Percentiles rank a stretch among this genome's conserved stretches.
Conservation (phyloP, 2,113 vertebrate genomes). For the Anthoscopus minutus region DNA sequence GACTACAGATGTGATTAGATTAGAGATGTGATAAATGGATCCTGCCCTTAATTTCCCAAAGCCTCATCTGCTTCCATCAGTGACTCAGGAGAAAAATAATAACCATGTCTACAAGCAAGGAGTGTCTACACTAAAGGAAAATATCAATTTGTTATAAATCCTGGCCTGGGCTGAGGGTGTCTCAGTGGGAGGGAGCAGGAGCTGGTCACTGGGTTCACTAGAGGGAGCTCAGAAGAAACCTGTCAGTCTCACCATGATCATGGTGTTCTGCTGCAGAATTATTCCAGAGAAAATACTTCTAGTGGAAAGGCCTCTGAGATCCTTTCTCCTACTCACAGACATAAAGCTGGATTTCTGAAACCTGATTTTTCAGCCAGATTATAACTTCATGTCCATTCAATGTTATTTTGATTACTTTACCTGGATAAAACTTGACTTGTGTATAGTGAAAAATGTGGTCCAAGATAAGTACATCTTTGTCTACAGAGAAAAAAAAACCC, state of each 20-base stretch:
- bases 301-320: neutral
- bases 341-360: neutral
- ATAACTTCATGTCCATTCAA: neutral
- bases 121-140: neutral
- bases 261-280: neutral
- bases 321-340: neutral
- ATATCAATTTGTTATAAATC: neutral
- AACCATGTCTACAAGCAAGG: neutral
- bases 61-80: neutral
- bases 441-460: neutral
- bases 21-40: neutral
- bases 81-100: neutral
- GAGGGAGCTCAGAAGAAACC: constrained; percentile 57
- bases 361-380: neutral
- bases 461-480: neutral
- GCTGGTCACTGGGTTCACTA: constrained; percentile 22
- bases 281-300: neutral
- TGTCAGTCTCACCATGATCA: neutral
- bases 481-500: neutral
- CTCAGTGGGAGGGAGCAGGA: neutral
- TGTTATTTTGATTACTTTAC: neutral
- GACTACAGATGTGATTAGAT: neutral
- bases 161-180: neutral
- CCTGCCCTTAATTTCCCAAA: neutral
- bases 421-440: neutral